Base-by-base conservation (phyloP, 2,888 invertebrate species). In the Drosophila austrosaltans region DNA sequence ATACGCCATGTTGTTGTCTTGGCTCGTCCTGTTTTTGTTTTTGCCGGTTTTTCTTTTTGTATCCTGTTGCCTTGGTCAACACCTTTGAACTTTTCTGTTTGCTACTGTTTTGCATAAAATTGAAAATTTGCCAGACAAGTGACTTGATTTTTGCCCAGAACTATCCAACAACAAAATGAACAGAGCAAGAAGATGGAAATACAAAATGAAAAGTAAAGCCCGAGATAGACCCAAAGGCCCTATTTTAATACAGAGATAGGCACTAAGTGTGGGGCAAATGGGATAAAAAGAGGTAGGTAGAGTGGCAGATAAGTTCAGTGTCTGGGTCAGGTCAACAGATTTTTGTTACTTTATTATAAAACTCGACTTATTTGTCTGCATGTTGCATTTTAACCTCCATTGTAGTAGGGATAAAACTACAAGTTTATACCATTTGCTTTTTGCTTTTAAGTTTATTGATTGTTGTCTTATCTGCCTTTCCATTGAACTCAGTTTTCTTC, bases 321-420 rank as follows among this genome's bases (percentile, higher is more conserved):
- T 60, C 36, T 53, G 67, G 85, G 87, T 63, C 87, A 87, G 82
- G 77, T 85, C 74, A 85, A 72, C 63, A 76, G 76, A 82, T 86
- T 83, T 88, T 82, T 85, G 86, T 86, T 80, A 82, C 88, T 83
- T 85, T 85, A 85, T 86, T 82, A 85, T 86, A 78, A 82, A 85
- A 76, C 83, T 76, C 76, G 76, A 75, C 83, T 79, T 87, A 82
- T 85, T 76, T 78, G 78, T 82, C 69, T 72, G 72, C 62, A 65
- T 70, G 67, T 65, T 75, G 81, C 72, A 71, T 78, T 76, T 72
- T 71, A 78, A 73, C 67, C 81, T 57, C 73, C 57, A 71, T 81
- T 81, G 76, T 78, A 63, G 63, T 63, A 32, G 63, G 48, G 67
- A 62, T 67, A 65, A 73, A 70, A 63, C 66, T 67, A 44, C 8